Evolutionary conservation across 2,113 vertebrate species (phyloP).

Genomic region (Scomber japonicus): DNA sequence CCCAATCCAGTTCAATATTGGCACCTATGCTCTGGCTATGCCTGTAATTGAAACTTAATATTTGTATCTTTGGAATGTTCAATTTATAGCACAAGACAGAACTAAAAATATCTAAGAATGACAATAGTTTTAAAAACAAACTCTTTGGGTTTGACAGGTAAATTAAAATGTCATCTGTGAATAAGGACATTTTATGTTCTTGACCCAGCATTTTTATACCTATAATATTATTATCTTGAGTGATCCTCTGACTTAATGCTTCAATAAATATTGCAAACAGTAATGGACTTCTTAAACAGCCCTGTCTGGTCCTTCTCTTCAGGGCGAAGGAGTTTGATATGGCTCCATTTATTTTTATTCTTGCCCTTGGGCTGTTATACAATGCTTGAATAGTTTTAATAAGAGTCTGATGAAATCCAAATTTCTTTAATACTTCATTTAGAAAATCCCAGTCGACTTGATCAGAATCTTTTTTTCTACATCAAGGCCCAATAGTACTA

Average conservation of each 20-base stretch:
- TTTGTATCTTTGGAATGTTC: no score
- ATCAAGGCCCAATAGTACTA: background rate
- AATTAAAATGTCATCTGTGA: background rate
- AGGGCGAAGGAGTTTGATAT: background rate
- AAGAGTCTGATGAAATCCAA: background rate
- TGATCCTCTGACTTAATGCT: background rate
- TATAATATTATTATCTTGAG: background rate
- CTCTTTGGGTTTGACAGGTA: background rate
- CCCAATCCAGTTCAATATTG: no score
- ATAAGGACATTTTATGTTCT: background rate
- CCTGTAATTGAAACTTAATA: no score
- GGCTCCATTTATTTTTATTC: slow-evolving; percentile 8
- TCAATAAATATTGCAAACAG: slow-evolving; percentile 1
- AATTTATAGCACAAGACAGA: background rate
- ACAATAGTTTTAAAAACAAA: background rate
- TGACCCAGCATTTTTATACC: background rate
- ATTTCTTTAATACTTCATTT: background rate
- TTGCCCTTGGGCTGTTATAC: background rate
- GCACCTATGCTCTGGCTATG: no score
- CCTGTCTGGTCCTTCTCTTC: background rate
- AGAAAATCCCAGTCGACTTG: background rate
- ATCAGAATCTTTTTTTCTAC: background rate
- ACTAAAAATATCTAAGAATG: background rate
- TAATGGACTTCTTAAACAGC: background rate
- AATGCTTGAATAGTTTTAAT: background rate